phyloP scores from a whole-genome alignment of 1,140 invertebrate species.

The Zaprionus africanus region DNA sequence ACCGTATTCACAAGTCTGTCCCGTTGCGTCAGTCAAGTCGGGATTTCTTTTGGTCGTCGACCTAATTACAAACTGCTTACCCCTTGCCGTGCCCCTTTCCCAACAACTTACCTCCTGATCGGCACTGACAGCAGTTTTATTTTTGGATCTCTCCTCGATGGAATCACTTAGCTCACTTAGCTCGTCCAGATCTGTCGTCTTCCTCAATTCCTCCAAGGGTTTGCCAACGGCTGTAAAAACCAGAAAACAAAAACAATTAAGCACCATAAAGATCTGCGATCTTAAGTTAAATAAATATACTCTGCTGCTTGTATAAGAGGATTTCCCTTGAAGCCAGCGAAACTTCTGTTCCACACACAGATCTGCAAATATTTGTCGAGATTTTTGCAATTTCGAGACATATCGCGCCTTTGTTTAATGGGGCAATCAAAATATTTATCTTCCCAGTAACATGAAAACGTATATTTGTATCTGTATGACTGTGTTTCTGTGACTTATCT shows the following conservation, averaged over 20 bases:
- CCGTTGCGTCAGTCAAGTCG: slow-evolving; percentile 53
- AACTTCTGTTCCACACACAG: neutral
- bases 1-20: slow-evolving; percentile 1
- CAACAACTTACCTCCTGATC: slow-evolving; percentile 61
- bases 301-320: neutral
- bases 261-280: slow-evolving; percentile 34
- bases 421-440: slow-evolving; percentile 30
- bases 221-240: slow-evolving; percentile 66
- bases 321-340: slow-evolving; percentile 11
- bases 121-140: slow-evolving; percentile 70
- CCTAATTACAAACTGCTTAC: slow-evolving; percentile 38
- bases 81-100: slow-evolving; percentile 9
- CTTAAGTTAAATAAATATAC: slow-evolving; percentile 1
- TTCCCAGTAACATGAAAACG: slow-evolving; percentile 10
- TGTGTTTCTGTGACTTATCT: neutral
- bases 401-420: slow-evolving; percentile 33
- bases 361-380: slow-evolving; percentile 28
- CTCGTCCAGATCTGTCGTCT: slow-evolving; percentile 31
- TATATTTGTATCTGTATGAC: neutral
- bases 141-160: slow-evolving; percentile 42
- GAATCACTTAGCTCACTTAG: slow-evolving; percentile 62
- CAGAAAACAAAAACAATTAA: slow-evolving; percentile 55
- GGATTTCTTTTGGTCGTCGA: slow-evolving; percentile 38
- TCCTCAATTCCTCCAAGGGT: slow-evolving; percentile 50
- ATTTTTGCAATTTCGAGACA: slow-evolving; percentile 19